Percentiles rank a stretch among this genome's conserved stretches.
Conservation (phyloP, 2,888 invertebrate genomes). For the Lochmaea capreae region DNA sequence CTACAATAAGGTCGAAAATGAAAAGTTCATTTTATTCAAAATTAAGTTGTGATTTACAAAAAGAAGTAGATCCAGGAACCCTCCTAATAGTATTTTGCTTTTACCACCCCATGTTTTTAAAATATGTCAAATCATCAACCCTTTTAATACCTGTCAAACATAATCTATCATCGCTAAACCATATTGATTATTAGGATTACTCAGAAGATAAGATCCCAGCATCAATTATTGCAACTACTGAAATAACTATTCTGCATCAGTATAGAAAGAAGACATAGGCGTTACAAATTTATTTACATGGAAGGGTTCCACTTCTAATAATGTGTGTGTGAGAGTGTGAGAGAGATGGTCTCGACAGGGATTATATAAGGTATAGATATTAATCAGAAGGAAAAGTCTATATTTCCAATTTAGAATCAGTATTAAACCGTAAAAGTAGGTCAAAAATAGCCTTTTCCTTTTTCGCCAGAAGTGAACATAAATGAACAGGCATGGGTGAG, state of each 20-base stretch:
- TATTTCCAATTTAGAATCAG: no score
- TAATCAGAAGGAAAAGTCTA: no score
- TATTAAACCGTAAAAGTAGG: no score
- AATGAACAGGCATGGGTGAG: no score
- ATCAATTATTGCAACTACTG: slow-evolving; percentile 39
- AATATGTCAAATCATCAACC: slow-evolving; percentile 44
- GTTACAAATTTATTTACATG: background rate
- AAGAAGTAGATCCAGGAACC: background rate
- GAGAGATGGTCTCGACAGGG: no score
- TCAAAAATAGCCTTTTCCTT: no score
- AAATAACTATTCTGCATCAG: background rate
- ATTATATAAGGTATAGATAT: no score
- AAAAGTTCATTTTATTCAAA: no score
- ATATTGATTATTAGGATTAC: slow-evolving; percentile 44
- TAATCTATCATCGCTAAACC: slow-evolving; percentile 40
- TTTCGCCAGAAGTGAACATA: no score
- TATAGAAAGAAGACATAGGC: background rate
- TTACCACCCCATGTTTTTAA: slow-evolving; percentile 21
- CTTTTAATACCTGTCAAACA: slow-evolving; percentile 37
- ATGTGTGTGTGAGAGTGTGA: no score
- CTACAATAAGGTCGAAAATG: no score
- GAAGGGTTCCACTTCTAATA: background rate
- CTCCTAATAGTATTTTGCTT: slow-evolving; percentile 4
- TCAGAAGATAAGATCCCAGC: slow-evolving; percentile 41
- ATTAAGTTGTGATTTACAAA: background rate